Evolutionary conservation across 2,888 invertebrate genomes (phyloP).

Genomic region (Chalcis sispes): DNA sequence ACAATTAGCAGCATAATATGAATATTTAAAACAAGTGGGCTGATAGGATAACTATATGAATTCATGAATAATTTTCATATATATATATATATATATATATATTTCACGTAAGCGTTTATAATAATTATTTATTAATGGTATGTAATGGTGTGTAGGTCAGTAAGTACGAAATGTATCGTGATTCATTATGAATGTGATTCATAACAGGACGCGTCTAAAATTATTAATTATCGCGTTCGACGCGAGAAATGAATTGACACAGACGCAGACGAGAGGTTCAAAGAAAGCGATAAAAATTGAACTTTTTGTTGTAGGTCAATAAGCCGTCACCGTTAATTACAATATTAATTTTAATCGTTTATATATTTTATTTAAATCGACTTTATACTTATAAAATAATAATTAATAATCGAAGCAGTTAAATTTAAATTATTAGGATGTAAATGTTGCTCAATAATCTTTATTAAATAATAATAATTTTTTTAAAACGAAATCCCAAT

Average conservation of each 20-base stretch:
- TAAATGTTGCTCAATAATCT: too few relatives aligned
- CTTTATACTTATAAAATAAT: too few relatives aligned
- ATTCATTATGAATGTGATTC: slow-evolving; percentile 44
- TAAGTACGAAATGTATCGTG: slow-evolving; percentile 16
- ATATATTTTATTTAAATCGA: too few relatives aligned
- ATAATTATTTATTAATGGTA: slow-evolving; percentile 22
- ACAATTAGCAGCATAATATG: too few relatives aligned
- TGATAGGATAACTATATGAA: too few relatives aligned
- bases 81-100: too few relatives aligned
- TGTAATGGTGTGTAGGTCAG: slow-evolving; percentile 28
- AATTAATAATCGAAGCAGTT: too few relatives aligned
- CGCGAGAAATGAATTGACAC: slow-evolving; percentile 4
- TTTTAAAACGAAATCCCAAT: too few relatives aligned
- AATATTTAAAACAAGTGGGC: too few relatives aligned
- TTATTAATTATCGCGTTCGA: slow-evolving; percentile 41
- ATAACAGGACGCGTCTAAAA: slow-evolving; percentile 52
- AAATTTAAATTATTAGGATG: too few relatives aligned
- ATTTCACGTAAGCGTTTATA: slow-evolving; percentile 3
- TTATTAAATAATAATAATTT: too few relatives aligned
- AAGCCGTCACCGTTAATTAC: not conserved
- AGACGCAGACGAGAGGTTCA: not conserved
- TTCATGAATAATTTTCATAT: too few relatives aligned
- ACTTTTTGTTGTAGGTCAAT: slow-evolving; percentile 20
- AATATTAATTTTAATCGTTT: not conserved
- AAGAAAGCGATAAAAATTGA: slow-evolving; percentile 20